Evolutionary conservation across 2,888 invertebrate species (phyloP).

Genomic region (Ctena decussata): DNA sequence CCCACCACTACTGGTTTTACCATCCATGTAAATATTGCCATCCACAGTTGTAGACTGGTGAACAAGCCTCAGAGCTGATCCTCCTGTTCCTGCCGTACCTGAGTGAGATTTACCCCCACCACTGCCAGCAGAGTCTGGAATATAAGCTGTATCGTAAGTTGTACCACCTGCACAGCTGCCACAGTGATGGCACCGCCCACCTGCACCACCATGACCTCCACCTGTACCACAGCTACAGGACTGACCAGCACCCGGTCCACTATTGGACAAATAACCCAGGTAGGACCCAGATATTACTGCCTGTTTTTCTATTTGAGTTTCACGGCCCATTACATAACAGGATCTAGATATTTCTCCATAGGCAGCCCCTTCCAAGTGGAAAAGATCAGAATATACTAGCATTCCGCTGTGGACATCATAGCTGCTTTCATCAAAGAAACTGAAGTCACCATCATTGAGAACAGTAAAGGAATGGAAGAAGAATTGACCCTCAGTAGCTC

Average conservation of each 20-base stretch:
- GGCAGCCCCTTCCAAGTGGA: conserved; percentile 64
- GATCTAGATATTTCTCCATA: conserved; percentile 50
- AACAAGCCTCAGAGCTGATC: conserved; percentile 65
- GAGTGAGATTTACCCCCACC: conserved; percentile 72
- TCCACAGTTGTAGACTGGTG: conserved; percentile 63
- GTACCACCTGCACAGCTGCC: conserved; percentile 14
- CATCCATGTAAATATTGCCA: conserved; percentile 67
- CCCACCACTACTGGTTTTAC: conserved; percentile 54
- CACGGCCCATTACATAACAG: conserved; percentile 47
- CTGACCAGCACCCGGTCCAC: conserved; percentile 68
- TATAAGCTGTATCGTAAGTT: conserved; percentile 17
- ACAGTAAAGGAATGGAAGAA: conserved; percentile 68
- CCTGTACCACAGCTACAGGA: conserved; percentile 66
- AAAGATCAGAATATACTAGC: conserved; percentile 41
- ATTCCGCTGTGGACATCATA: conserved; percentile 47
- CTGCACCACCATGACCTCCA: conserved; percentile 72
- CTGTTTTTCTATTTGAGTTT: conserved; percentile 67
- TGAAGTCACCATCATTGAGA: conserved; percentile 58
- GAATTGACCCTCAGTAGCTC: conserved; percentile 46
- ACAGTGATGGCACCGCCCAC: conserved; percentile 64
- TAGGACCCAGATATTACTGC: conserved; percentile 61
- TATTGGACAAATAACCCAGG: conserved; percentile 50
- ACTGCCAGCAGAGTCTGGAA: conserved; percentile 71
- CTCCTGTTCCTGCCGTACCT: conserved; percentile 64
- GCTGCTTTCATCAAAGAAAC: conserved; percentile 40